Base-by-base conservation (phyloP, 2,797 vertebrate genomes). In the Acanthopagrus latus region DNA sequence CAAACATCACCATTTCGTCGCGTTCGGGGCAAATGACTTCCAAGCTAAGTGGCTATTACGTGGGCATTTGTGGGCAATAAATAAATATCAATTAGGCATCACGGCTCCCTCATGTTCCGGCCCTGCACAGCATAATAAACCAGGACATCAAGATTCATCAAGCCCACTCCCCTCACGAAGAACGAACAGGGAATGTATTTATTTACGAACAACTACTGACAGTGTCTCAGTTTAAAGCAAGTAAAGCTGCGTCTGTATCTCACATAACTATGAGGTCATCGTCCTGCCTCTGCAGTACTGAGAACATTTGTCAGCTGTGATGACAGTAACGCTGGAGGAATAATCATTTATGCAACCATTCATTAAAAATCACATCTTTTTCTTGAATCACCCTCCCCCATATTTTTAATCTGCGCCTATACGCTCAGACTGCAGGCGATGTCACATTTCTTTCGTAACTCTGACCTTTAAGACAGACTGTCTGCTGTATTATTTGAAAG, bases 61-160 rank as follows among this genome's bases (percentile, higher is more conserved):
- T 80, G 62, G 63, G 65, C 44, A 78, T 80, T 63, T 64, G 80
- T 64, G 70, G 52, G 72, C 54, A 81, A 79, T 77, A 60, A 84
- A 83, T 81, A 81, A 64, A 86, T 75, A 85, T 84, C 71, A 89
- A 71, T 86, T 81, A 83, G 71, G 48, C 78, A 73, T 69, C 74
- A 69, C 27, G 12, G 56, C 65, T 75, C 66, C 65, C 54, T 80
- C 55, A 11, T 64, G 62, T 78, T 78, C 52, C 70, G 51, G 54
- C 5, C 0, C 48, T 78, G 41, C 33, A 52, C 23, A 64, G 50
- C 58, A 56, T 54, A 70, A 67, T 74, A 73, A 73, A 82, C 25
- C 51, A 52, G 44, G 12, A 10, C 41, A 58, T 65, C 5, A 33
- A 60, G n/a, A 74, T 75, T 76, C 69, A 46, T 72, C 58, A 71